Evolutionary conservation across 2,888 invertebrate genomes (phyloP), one percentile per base, ranked within the genome.

Genomic region (Amaurobius ferox): DNA sequence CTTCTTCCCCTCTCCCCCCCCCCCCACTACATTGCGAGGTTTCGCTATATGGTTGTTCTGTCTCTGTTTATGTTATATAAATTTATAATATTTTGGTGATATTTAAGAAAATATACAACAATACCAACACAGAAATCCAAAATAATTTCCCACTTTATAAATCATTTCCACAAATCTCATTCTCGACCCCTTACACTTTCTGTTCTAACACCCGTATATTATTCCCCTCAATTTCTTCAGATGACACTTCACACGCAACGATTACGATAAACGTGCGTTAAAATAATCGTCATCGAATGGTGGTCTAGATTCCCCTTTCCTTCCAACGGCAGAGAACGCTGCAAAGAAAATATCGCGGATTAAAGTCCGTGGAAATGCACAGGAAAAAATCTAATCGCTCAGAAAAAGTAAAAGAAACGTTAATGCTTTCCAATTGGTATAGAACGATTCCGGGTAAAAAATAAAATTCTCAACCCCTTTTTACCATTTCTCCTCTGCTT

Each of bases 181-280:
- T 62, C 66, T 64, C 64, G 72, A 79, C 71, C 70, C 23, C 71
- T 79, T 71, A 30, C 71, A 29, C 28, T 55, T 55, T 11, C 5
- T 55, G 5, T 55, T 55, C 23, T 55, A 23, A 16, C 44, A 2
- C 44, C 2, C 2, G 6, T 44, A 44, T 44, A 44, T 44, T 55
- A 23, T 55, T 48, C 35, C 44, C n/a, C 13, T 35, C 29, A 32
- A 16, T 32, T 23, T 32, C 23, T 32, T 73, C 83, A 83, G 71
- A 72, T 83, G 83, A 83, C 83, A 71, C 35, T 83, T 83, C 76
- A 83, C 83, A 77, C 77, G 64, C 66, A 55, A 64, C 77, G 83
- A 77, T 83, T 77, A 83, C 77, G 66, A 83, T 83, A 77, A 83
- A 83, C 66, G 68, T 26, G 28, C 67, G 32, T 32, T 35, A 39